Base-by-base conservation (phyloP, 2,113 vertebrate genomes). In the Smithornis capensis region DNA sequence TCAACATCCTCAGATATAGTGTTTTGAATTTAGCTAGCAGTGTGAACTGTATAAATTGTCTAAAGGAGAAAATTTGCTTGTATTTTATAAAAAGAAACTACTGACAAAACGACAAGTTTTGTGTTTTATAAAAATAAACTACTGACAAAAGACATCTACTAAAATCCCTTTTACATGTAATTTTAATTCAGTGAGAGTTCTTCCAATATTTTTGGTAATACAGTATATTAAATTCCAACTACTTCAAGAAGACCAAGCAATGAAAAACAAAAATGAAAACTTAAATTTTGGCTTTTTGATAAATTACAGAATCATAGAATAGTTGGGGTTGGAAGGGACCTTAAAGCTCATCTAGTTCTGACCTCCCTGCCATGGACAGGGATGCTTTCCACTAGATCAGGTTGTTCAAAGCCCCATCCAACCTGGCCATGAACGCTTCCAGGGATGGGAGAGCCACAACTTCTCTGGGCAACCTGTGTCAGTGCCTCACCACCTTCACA, bases 1-100 rank as follows among this genome's bases (percentile, higher is more conserved):
- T 53, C 38, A 55, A 4, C 12, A 23, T 50, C 7, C 23, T 78
- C 50, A 44, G 19, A 16, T 37, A 40, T 0, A 1, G 9, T 74
- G 4, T 56, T 83, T 24, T 83, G 42, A 65, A 90, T 56, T 73
- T 53, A 63, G 4, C 14, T 56, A 14, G 7, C 42, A 29, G 4
- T 45, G 17, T 14, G 8, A 13, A 7, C 12, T 42, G 5, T 42
- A n/a, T 42, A 38, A 64, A 47, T 35, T 63, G 7, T 56, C 25
- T 44, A 22, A 83, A 86, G 33, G 29, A 59, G 4, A 49, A 14
- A 49, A 83, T 33, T 29, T 40, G 0, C 18, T 38, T 85, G 2
- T 27, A 19, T 9, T 63, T 78, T 49, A 55, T 19, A 28, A 59
- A 67, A 74, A 14, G 8, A 59, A 80, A 29, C 5, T 19, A 6